Evolutionary conservation across 2,113 vertebrate genomes (phyloP).

Genomic region (Lepisosteus oculatus): DNA sequence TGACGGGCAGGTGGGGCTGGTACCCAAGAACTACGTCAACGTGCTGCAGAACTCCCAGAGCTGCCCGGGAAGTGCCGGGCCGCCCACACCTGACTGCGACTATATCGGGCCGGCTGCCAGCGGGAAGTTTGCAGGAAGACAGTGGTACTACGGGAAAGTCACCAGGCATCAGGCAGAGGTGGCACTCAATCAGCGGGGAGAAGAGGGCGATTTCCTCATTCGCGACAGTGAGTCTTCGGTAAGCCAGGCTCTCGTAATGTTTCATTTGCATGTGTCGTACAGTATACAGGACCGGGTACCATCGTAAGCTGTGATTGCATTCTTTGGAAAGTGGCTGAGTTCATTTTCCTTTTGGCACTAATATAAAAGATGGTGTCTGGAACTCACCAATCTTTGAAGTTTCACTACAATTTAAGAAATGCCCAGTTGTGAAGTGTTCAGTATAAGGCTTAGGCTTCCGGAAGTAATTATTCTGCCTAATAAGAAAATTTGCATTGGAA

Average conservation of each 20-base stretch:
- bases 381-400: no score
- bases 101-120: slow-evolving; percentile 78
- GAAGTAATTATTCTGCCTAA: no score
- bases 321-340: no score
- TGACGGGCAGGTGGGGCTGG: slow-evolving; percentile 81
- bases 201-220: slow-evolving; percentile 87
- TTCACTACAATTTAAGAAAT: no score
- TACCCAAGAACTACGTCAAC: slow-evolving; percentile 88
- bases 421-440: no score
- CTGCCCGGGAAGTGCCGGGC: slow-evolving; percentile 56
- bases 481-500: no score
- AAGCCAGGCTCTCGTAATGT: slow-evolving; percentile 45
- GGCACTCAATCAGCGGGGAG: slow-evolving; percentile 82
- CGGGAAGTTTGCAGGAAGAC: slow-evolving; percentile 82
- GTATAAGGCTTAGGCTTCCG: no score
- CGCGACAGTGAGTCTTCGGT: slow-evolving; percentile 89
- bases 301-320: no score
- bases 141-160: slow-evolving; percentile 89
- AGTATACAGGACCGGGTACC: no score
- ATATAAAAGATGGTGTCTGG: no score
- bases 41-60: slow-evolving; percentile 75
- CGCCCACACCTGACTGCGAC: slow-evolving; percentile 83
- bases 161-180: slow-evolving; percentile 88
- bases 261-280: no score
- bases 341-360: no score